These are phyloP conservation scores for Tetragnatha montana DNA, from an alignment of 2,888 invertebrate species.

Conservation along the genomic window DNA sequence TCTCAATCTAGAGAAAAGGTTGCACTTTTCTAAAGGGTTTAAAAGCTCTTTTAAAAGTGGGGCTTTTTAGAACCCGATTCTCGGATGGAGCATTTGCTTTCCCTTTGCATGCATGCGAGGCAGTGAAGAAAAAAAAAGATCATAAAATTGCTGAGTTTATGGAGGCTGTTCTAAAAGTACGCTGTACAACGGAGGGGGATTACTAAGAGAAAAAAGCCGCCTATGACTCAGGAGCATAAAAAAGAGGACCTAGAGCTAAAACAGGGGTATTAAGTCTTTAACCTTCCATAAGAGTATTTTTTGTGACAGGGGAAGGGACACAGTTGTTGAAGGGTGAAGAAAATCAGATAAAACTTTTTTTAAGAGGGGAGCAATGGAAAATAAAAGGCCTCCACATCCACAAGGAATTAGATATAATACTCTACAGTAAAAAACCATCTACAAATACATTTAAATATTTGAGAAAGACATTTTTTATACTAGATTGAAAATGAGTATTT, in stretches of 20 bases:
- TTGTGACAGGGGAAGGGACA: slow-evolving; percentile 1
- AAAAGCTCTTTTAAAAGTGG: too few species aligned
- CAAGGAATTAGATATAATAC: too few species aligned
- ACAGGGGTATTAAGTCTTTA: slow-evolving; percentile 44
- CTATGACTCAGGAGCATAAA: slow-evolving; percentile 11
- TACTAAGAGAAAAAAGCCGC: not conserved
- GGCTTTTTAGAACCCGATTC: not conserved
- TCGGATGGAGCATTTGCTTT: not conserved
- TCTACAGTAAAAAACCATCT: too few species aligned
- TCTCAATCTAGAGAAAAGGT: too few species aligned
- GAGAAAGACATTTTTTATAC: too few species aligned
- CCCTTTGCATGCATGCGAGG: not conserved
- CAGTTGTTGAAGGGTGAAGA: not conserved
- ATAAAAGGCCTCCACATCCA: not conserved
- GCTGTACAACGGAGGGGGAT: not conserved
- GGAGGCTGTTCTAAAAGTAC: not conserved
- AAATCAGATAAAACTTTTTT: too few species aligned
- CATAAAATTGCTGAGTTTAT: not conserved
- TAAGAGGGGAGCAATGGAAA: slow-evolving; percentile 4
- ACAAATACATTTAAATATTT: too few species aligned
- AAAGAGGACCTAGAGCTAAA: slow-evolving; percentile 16
- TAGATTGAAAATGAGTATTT: too few species aligned
- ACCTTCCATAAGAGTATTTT: not conserved
- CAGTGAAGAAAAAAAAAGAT: not conserved
- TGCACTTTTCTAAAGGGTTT: too few species aligned